These are phyloP conservation scores for Phymanthus crucifer DNA, from an alignment of 92 coral and sea anemone species.

Conservation along the genomic window DNA sequence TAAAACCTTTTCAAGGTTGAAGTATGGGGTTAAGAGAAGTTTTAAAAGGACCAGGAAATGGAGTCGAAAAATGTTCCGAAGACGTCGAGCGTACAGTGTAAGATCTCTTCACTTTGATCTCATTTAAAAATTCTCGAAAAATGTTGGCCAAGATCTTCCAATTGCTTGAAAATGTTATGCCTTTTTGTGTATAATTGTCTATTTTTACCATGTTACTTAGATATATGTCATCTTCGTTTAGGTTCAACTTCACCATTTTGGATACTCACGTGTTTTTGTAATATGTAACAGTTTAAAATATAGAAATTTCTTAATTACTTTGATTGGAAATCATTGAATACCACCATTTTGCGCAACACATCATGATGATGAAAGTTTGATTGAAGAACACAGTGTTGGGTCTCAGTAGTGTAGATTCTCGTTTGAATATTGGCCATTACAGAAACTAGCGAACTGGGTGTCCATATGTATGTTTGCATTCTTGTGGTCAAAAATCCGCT, in stretches of 20 bases:
- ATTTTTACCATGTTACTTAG: not conserved
- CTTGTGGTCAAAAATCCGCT: no score
- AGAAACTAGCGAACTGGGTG: no score
- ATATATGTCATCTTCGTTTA: not conserved
- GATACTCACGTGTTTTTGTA: no score
- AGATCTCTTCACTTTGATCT: not conserved
- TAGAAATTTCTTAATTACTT: no score
- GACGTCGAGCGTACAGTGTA: conserved; percentile 38
- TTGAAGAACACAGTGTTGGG: not conserved
- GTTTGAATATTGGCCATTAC: no score
- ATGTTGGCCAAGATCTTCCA: not conserved
- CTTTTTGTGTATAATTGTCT: not conserved
- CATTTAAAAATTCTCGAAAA: not conserved
- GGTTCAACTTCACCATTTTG: no score
- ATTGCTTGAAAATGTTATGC: not conserved
- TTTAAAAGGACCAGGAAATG: conserved; percentile 29
- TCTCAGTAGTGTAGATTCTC: no score
- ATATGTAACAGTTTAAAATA: no score
- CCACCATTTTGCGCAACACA: no score
- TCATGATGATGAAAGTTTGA: no score
- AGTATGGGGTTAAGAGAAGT: conserved; percentile 10
- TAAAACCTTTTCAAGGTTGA: not conserved
- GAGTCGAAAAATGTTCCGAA: conserved; percentile 28
- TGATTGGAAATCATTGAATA: no score
- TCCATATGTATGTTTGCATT: no score